These are phyloP conservation scores for Nephrocerus scutellatus DNA, from an alignment of 2,888 invertebrate genomes.

Conservation along the genomic window DNA sequence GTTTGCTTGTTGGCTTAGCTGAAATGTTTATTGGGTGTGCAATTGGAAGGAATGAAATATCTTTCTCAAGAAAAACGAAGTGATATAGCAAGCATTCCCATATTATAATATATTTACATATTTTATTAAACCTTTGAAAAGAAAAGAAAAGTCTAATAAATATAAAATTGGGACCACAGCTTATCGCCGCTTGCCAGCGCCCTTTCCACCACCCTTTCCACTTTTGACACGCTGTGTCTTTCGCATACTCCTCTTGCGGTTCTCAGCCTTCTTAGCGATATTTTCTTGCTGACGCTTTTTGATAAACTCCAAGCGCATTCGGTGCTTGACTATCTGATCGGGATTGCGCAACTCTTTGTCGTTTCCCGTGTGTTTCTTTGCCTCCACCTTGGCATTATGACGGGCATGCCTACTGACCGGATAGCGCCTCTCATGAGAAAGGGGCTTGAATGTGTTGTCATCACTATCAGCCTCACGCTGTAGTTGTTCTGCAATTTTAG, in stretches of 20 bases:
- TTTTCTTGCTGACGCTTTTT: slow-evolving; percentile 56
- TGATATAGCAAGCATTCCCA: too few relatives aligned
- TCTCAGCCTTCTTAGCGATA: slow-evolving; percentile 45
- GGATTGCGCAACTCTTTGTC: slow-evolving; percentile 62
- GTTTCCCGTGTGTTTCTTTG: slow-evolving; percentile 50
- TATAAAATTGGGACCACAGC: too few relatives aligned
- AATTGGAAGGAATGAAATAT: too few relatives aligned
- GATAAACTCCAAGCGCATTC: slow-evolving; percentile 52
- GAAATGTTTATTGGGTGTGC: too few relatives aligned
- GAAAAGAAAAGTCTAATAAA: too few relatives aligned
- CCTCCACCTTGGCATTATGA: slow-evolving; percentile 66
- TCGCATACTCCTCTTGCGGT: slow-evolving; percentile 44
- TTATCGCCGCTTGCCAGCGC: too few relatives aligned
- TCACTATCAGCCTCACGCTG: slow-evolving; percentile 38
- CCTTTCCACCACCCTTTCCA: slow-evolving; percentile 14
- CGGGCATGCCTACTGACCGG: slow-evolving; percentile 67
- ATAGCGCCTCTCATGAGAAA: slow-evolving; percentile 38
- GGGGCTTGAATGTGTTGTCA: slow-evolving; percentile 32
- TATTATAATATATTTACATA: too few relatives aligned
- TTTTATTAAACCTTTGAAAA: too few relatives aligned
- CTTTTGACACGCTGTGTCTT: slow-evolving; percentile 32
- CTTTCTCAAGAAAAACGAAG: too few relatives aligned
- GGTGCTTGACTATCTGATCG: slow-evolving; percentile 71
- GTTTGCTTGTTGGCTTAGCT: too few relatives aligned
- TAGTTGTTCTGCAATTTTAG: slow-evolving; percentile 47